Conservation (phyloP, 2,888 invertebrate species). For the Caenorhabditis sulstoni region DNA sequence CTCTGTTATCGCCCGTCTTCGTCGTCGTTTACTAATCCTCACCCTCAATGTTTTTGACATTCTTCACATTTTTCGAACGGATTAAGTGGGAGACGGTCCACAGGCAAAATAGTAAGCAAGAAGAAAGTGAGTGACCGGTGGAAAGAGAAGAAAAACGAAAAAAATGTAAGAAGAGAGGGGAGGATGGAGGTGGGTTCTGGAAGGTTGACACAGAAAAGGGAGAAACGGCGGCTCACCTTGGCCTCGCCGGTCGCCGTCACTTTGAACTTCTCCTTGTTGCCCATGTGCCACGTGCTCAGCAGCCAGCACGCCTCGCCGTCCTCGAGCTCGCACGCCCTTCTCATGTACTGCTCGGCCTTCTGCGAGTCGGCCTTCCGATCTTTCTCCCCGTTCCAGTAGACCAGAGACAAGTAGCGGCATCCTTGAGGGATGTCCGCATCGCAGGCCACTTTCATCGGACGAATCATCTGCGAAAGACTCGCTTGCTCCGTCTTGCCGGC, state of each 20-base stretch:
- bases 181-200: too few species aligned
- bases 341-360: constrained; percentile 76
- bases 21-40: constrained; percentile 23
- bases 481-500: constrained; percentile 82
- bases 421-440: constrained; percentile 71
- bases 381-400: constrained; percentile 77
- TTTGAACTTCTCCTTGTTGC: constrained; percentile 74
- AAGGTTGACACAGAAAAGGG: too few species aligned
- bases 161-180: background rate
- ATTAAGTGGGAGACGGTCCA: background rate
- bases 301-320: constrained; percentile 79
- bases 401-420: constrained; percentile 71
- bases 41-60: constrained; percentile 31
- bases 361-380: constrained; percentile 70
- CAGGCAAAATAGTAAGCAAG: background rate
- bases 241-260: constrained; percentile 56
- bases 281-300: constrained; percentile 78
- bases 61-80: constrained; percentile 30
- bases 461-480: constrained; percentile 69
- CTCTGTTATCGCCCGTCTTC: constrained; percentile 20
- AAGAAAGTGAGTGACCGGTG: background rate
- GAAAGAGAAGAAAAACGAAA: constrained; percentile 6
- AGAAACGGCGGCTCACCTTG: constrained; percentile 43
- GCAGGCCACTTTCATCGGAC: constrained; percentile 75
- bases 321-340: constrained; percentile 74